These are phyloP conservation scores for Nemapogon koenigi DNA, from an alignment of 2,888 invertebrate species.

Conservation along the genomic window DNA sequence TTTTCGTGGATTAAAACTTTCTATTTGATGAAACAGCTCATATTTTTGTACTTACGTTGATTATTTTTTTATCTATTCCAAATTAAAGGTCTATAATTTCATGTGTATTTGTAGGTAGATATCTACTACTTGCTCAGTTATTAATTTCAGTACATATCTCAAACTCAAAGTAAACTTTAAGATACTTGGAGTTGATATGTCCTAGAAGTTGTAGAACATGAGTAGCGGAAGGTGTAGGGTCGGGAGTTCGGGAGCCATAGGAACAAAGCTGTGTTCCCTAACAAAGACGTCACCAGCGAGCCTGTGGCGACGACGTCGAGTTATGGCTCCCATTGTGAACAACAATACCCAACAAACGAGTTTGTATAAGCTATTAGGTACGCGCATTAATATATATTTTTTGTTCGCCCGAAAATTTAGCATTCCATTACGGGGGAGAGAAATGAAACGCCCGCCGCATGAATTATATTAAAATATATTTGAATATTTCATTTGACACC, in stretches of 20 bases:
- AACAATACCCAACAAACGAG: slow-evolving; percentile 66
- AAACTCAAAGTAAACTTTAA: too few species aligned
- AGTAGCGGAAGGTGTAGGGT: slow-evolving; percentile 21
- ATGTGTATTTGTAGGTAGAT: too few species aligned
- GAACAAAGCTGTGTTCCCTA: slow-evolving; percentile 55
- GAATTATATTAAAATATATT: slow-evolving; percentile 67
- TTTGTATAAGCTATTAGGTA: slow-evolving; percentile 67
- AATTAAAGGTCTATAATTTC: too few species aligned
- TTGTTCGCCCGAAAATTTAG: slow-evolving; percentile 65
- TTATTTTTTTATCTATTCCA: too few species aligned
- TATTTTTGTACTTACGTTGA: too few species aligned
- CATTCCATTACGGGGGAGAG: slow-evolving; percentile 66
- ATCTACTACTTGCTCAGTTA: too few species aligned
- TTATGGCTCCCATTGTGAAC: slow-evolving; percentile 65
- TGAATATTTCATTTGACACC: slow-evolving; percentile 67
- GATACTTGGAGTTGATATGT: slow-evolving; percentile 11
- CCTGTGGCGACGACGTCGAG: slow-evolving; percentile 61
- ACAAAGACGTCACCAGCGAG: slow-evolving; percentile 61
- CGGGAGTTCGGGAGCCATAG: slow-evolving; percentile 25
- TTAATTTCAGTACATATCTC: too few species aligned
- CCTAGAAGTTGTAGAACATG: slow-evolving; percentile 22
- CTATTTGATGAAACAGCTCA: too few species aligned
- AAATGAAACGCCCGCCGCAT: slow-evolving; percentile 66
- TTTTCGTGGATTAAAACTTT: too few species aligned
- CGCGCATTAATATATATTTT: slow-evolving; percentile 67